These are phyloP conservation scores for Acropora tenuis DNA, from an alignment of 64 coral and sea anemone genomes.

Conservation along the genomic window DNA sequence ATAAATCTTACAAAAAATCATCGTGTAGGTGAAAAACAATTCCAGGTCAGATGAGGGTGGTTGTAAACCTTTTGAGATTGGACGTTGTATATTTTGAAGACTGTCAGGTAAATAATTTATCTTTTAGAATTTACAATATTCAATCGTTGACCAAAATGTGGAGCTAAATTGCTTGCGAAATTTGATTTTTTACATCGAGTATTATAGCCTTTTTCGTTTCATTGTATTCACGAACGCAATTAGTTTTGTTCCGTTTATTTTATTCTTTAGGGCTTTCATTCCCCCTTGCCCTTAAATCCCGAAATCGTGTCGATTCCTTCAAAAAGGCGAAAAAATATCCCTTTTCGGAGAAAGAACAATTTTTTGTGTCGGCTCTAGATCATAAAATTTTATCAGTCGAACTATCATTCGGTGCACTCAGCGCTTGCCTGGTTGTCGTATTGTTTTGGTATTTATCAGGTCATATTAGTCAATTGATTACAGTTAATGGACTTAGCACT, in stretches of 20 bases:
- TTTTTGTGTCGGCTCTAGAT: too few relatives aligned
- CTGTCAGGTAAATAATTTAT: conserved; percentile 12
- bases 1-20: neutral
- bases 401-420: neutral
- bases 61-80: neutral
- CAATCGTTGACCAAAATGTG: neutral
- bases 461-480: conserved; percentile 37
- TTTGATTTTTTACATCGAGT: neutral
- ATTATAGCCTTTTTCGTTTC: neutral
- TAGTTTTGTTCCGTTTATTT: neutral
- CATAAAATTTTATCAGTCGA: neutral
- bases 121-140: conserved; percentile 13
- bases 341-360: too few relatives aligned
- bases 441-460: conserved; percentile 57
- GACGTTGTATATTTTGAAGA: neutral
- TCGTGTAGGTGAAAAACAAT: neutral
- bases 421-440: conserved; percentile 21
- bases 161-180: neutral
- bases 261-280: too few relatives aligned
- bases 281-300: too few relatives aligned
- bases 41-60: neutral
- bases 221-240: too few relatives aligned
- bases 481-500: neutral
- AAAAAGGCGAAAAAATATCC: too few relatives aligned
- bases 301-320: too few relatives aligned